Evolutionary conservation across 2,113 vertebrate species (phyloP), one percentile per base, ranked within the genome.

Genomic region (Tragelaphus strepsiceros): DNA sequence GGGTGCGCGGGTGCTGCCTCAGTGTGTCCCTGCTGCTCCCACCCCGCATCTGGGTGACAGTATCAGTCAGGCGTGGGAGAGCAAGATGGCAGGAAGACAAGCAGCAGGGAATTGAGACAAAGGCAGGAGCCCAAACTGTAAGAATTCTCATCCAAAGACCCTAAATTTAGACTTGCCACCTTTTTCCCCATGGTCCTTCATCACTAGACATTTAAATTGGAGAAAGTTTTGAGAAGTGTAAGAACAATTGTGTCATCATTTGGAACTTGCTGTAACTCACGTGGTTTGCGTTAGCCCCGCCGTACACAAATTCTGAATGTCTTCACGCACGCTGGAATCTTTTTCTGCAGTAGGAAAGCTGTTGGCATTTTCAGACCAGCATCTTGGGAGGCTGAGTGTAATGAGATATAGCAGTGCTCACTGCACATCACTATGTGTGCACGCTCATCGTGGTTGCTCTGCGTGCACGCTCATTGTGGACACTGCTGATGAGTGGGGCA

Each of bases 401-500:
- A 21, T 1, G 7, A 32, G 78, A 13, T 43, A 4, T 5, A 16
- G n/a, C 62, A 9, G 35, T 32, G 35, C 15, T 15, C 12, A 3
- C 54, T 1, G 46, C 28, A 2, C 54, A 0, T 4, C 2, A 13
- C 32, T 30, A 1, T n/a, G 53, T 22, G 35, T 26, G 16, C 16
- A 35, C 8, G 8, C 64, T n/a, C 32, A 10, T 35, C 2, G 17
- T 67, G 64, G 64, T 2, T 2, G 2, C 64, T 67, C 2, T 19
- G 16, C 0, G 0, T 67, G 64, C 64, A 67, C 9, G 2, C 64
- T 71, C n/a, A 22, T 3, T 0, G 13, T 71, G 88, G 64, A 12
- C 49, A 0, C 49, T 0, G 39, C 24, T 17, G 2, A 56, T 26
- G 15, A 9, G 1, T 8, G 2, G 1, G 2, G 4, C n/a, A 2